A percentile compares a stretch with the other conserved stretches of the same genome.
Evolutionary conservation across 2,797 vertebrate species (phyloP).

Genomic region (Falco naumanni): DNA sequence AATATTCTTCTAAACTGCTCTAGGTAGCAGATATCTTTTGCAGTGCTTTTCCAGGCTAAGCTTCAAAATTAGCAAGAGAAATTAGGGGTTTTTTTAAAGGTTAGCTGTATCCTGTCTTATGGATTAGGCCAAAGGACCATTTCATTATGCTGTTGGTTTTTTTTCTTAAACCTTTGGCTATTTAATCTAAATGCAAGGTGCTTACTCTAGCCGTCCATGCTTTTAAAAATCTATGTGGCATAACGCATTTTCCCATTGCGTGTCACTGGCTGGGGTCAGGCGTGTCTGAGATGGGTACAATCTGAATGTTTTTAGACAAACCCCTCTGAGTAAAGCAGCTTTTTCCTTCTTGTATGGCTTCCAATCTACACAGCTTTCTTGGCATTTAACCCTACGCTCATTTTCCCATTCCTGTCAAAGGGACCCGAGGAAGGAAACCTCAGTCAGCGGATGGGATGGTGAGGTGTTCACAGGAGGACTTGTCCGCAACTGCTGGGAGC

Average conservation of each 20-base stretch:
- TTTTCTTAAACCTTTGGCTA: not conserved
- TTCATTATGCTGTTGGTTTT: not conserved
- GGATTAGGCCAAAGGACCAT: not conserved
- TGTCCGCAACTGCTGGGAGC: not conserved
- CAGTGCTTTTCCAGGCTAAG: not conserved
- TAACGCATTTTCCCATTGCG: not conserved
- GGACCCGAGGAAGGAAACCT: not conserved
- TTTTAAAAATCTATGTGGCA: not conserved
- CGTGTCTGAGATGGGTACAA: fast-evolving
- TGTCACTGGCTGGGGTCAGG: not conserved
- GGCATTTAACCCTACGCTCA: not conserved
- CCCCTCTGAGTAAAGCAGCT: not conserved
- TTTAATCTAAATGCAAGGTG: not conserved
- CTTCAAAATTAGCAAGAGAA: not conserved
- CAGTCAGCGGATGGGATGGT: not conserved
- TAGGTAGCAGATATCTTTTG: not conserved
- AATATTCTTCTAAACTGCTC: not conserved
- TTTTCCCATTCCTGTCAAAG: not conserved
- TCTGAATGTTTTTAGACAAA: not conserved
- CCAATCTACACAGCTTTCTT: not conserved
- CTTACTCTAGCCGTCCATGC: not conserved
- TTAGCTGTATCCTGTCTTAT: not conserved
- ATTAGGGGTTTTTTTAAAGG: not conserved
- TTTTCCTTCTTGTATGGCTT: not conserved
- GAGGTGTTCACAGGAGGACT: not conserved